phyloP scores from a whole-genome alignment of 2,888 invertebrate species.

The Drosophila yooni region DNA sequence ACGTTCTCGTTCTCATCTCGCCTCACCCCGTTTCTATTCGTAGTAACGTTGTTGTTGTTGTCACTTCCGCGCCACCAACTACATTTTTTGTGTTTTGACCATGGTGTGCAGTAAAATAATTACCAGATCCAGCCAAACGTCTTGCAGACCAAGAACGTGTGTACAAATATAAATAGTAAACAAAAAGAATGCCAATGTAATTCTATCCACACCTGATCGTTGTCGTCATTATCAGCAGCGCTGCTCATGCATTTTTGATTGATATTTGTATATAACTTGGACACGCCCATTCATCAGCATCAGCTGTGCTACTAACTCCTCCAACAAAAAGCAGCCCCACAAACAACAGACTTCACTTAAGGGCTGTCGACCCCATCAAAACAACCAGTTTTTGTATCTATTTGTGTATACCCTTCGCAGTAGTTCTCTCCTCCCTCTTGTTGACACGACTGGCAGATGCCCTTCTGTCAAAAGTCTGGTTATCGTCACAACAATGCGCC shows the following conservation, averaged over 20 bases:
- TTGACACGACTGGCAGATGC: slow-evolving; percentile 26
- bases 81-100: slow-evolving; percentile 47
- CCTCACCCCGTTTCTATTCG: slow-evolving; percentile 53
- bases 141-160: slow-evolving; percentile 69
- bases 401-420: slow-evolving; percentile 30
- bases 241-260: slow-evolving; percentile 28
- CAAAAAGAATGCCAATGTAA: slow-evolving; percentile 13
- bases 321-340: slow-evolving; percentile 35
- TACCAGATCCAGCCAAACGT: slow-evolving; percentile 29
- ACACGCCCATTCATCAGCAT: slow-evolving; percentile 52
- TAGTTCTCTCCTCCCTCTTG: slow-evolving; percentile 24
- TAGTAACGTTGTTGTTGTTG: slow-evolving; percentile 70
- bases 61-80: slow-evolving; percentile 38
- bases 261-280: slow-evolving; percentile 67
- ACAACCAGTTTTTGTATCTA: slow-evolving; percentile 47
- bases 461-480: slow-evolving; percentile 18
- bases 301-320: slow-evolving; percentile 65
- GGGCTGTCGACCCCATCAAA: slow-evolving; percentile 28
- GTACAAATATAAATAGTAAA: slow-evolving; percentile 39
- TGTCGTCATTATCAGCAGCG: slow-evolving; percentile 63
- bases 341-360: slow-evolving; percentile 23
- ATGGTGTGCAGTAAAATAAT: slow-evolving; percentile 45
- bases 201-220: slow-evolving; percentile 40
- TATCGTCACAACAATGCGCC: slow-evolving; percentile 41
- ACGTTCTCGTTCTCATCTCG: slow-evolving; percentile 24